Conservation (phyloP, 2,797 vertebrate genomes). For the Channa striata region DNA sequence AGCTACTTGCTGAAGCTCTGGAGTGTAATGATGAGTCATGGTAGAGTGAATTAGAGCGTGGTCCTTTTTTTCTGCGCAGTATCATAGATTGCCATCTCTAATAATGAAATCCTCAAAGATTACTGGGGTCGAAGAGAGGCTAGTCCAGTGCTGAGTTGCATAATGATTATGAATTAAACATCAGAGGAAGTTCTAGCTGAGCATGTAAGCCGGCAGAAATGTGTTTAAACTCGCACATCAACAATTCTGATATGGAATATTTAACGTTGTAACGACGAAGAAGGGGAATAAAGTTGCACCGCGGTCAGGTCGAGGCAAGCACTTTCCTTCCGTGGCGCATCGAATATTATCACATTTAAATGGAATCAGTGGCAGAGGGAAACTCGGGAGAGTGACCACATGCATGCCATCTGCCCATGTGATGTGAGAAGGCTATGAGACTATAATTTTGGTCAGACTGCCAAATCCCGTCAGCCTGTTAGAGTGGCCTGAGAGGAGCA, state of each 20-base stretch:
- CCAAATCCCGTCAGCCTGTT: constrained; percentile 76
- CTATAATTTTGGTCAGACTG: constrained; percentile 83
- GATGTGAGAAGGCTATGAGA: constrained; percentile 74
- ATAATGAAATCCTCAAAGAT: constrained; percentile 78
- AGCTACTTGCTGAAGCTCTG: constrained; percentile 68
- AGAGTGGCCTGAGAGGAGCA: constrained; percentile 75
- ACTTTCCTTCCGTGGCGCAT: constrained; percentile 49
- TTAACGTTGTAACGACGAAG: constrained; percentile 34
- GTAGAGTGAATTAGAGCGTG: constrained; percentile 72
- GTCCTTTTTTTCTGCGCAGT: constrained; percentile 57
- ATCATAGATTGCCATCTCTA: constrained; percentile 69
- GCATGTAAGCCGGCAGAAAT: constrained; percentile 49
- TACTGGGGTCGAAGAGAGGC: constrained; percentile 69
- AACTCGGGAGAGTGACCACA: constrained; percentile 43
- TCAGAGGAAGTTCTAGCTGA: constrained; percentile 63
- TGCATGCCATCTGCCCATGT: constrained; percentile 71
- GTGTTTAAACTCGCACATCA: constrained; percentile 60
- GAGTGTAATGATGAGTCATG: constrained; percentile 81
- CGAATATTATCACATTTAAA: constrained; percentile 59
- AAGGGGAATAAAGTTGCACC: constrained; percentile 27
- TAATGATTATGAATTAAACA: constrained; percentile 80
- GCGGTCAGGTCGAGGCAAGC: constrained; percentile 23
- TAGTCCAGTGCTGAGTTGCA: constrained; percentile 63
- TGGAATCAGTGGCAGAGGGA: constrained; percentile 58
- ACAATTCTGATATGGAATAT: constrained; percentile 62